Evolutionary conservation across 2,888 invertebrate species (phyloP), one percentile per base, ranked within the genome.

Genomic region (Apodemia duryi): DNA sequence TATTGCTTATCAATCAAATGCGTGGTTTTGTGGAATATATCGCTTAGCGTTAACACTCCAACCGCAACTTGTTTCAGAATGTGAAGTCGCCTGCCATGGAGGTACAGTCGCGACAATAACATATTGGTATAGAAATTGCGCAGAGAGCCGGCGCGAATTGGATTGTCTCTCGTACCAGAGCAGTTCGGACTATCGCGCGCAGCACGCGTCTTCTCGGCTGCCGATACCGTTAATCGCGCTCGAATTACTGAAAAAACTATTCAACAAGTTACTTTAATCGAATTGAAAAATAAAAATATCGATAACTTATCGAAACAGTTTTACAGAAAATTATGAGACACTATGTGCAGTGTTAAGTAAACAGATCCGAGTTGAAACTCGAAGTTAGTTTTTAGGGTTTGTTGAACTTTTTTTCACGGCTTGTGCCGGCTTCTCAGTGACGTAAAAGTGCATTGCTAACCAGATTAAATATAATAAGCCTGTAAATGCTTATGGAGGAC

Each of bases 391-490:
- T 74, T 74, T 71, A 71, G 73, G 72, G 89, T 89, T 90, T 88
- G 84, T 87, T 88, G 88, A 90, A 89, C 89, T 90, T 88, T 77
- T 21, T 85, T 86, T 82, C 78, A 77, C 75, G 77, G 76, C 82
- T 78, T 81, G 77, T 77, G 80, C 79, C 82, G 82, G 83, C 83
- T 84, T 82, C 80, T 70, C 69, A 68, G 81, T 87, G 89, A 88
- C 88, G 87, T 88, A 82, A 81, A 69, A 70, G 70, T 88, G 86
- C 85, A 84, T 70, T 77, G 73, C 81, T 88, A 89, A 90, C 83
- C 82, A 83, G 88, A 88, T 88, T 88, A 89, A 81, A 80, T 80
- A 84, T 79, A 81, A 75, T 86, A 80, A 87, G 84, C 83, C 82
- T 75, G 82, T 82, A 78, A 78, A 76, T 76, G 78, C 77, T 73